Conservation (phyloP, 1,140 invertebrate genomes). For the Aphis craccivora region DNA sequence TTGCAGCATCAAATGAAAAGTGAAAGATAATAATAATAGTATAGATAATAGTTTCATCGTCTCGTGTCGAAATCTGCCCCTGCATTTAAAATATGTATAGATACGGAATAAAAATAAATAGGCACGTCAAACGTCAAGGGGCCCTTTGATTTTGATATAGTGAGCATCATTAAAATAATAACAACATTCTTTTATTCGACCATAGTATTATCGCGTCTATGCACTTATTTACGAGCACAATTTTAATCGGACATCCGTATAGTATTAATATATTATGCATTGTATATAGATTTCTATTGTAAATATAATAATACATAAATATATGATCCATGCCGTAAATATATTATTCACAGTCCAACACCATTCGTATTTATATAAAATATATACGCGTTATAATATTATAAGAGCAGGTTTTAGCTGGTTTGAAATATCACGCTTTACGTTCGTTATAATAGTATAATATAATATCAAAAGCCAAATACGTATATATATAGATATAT, state of each 20-base stretch:
- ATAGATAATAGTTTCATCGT: background rate
- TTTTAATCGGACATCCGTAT: background rate
- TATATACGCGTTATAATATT: background rate
- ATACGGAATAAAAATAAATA: background rate
- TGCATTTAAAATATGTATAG: background rate
- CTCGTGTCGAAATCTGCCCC: background rate
- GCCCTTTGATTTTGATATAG: background rate
- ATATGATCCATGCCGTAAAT: background rate
- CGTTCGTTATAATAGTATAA: background rate
- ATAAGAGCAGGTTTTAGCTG: background rate
- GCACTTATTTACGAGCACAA: background rate
- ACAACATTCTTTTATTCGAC: background rate
- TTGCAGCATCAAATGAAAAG: background rate
- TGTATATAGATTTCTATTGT: background rate
- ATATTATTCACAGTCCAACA: background rate
- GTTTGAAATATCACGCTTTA: background rate
- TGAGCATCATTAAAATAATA: background rate
- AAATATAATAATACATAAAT: background rate
- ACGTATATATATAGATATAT: background rate
- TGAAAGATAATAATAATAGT: background rate
- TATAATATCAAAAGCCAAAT: constrained; percentile 22
- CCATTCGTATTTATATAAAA: background rate
- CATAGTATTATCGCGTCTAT: background rate
- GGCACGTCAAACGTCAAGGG: background rate
- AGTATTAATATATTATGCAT: background rate